Evolutionary conservation across 2,797 vertebrate species (phyloP).

Genomic region (Gambelia wislizenii): DNA sequence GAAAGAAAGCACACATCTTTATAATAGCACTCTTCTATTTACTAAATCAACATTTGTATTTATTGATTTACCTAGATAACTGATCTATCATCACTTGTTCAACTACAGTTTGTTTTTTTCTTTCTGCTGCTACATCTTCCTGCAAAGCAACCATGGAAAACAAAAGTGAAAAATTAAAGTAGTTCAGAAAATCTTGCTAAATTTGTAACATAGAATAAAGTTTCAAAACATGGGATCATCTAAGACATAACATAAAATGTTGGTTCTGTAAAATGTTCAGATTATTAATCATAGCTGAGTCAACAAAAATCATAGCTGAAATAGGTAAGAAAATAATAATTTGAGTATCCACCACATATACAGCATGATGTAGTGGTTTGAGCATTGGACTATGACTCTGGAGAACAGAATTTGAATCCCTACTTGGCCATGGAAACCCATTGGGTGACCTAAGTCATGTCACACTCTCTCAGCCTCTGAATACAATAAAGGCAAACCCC

Average conservation of each 20-base stretch:
- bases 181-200: constrained; percentile 34
- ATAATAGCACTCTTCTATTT: not conserved
- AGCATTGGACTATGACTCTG: no score
- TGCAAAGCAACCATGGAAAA: constrained; percentile 62
- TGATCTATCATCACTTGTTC: constrained; percentile 86
- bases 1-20: not conserved
- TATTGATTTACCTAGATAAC: constrained; percentile 78
- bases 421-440: no score
- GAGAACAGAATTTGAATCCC: no score
- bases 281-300: constrained; percentile 5
- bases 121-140: constrained; percentile 78
- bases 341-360: not conserved
- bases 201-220: not conserved
- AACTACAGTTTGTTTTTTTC: constrained; percentile 76
- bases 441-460: no score
- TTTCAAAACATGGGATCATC: not conserved
- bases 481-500: no score
- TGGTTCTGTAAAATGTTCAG: not conserved
- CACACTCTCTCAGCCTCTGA: no score
- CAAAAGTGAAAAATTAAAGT: constrained; percentile 33
- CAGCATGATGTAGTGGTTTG: no score
- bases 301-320: not conserved
- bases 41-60: constrained; percentile 26
- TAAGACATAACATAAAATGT: not conserved
- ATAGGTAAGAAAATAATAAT: not conserved